phyloP scores from a whole-genome alignment of 2,797 vertebrate species.

The Malurus splendens region DNA sequence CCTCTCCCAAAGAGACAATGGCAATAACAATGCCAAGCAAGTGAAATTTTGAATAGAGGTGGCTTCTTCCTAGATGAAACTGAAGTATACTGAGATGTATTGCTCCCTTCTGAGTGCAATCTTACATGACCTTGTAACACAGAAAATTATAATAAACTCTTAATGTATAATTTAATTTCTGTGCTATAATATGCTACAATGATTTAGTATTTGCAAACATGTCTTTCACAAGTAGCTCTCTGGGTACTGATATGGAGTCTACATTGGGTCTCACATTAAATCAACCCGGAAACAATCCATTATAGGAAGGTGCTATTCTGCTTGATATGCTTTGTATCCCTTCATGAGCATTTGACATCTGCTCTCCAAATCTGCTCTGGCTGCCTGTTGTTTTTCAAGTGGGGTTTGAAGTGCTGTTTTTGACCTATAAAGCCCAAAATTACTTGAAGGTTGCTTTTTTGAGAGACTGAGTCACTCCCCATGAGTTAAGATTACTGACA shows the following conservation, averaged over 20 bases:
- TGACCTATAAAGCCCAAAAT: slow-evolving; percentile 60
- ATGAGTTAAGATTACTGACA: slow-evolving; percentile 45
- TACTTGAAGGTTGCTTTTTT: slow-evolving; percentile 24
- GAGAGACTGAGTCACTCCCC: slow-evolving; percentile 39
- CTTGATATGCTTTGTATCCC: slow-evolving; percentile 27
- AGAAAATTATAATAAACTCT: not conserved
- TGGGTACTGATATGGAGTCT: not conserved
- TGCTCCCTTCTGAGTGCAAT: not conserved
- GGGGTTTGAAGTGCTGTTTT: slow-evolving; percentile 43
- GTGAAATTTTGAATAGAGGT: not conserved
- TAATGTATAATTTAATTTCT: not conserved
- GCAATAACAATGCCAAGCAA: not conserved
- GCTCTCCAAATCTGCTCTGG: slow-evolving; percentile 47
- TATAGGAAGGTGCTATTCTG: slow-evolving; percentile 12
- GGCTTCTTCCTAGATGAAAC: not conserved
- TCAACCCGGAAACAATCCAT: slow-evolving; percentile 3
- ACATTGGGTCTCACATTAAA: not conserved
- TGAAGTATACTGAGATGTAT: not conserved
- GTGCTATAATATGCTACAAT: not conserved
- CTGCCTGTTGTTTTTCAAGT: slow-evolving; percentile 49
- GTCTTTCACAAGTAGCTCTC: not conserved
- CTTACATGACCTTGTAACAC: not conserved
- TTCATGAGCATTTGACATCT: slow-evolving; percentile 56
- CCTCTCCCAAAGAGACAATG: not conserved
- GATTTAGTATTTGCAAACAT: not conserved